A percentile compares a stretch with the other conserved stretches of the same genome.
These are phyloP conservation scores for Acholoe squamosa DNA, from an alignment of 2,888 invertebrate species.

Conservation along the genomic window DNA sequence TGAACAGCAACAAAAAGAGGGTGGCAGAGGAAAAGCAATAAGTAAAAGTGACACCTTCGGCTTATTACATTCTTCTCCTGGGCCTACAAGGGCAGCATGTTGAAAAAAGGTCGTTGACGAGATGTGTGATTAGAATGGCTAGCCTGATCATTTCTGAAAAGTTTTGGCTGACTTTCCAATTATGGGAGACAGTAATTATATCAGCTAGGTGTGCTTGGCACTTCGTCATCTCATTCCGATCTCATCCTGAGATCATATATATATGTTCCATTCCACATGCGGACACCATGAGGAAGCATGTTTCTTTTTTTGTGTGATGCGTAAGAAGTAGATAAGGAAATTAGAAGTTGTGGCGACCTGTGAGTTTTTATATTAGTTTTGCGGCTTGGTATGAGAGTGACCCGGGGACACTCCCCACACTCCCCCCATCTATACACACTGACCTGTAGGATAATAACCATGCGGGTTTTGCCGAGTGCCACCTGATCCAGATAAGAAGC, in stretches of 20 bases:
- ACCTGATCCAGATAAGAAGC: conserved; percentile 50
- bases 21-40: not conserved
- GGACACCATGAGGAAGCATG: too few relatives aligned
- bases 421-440: not conserved
- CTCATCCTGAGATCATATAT: too few relatives aligned
- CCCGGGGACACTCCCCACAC: too few relatives aligned
- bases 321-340: not conserved
- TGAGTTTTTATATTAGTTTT: conserved; percentile 41
- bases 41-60: not conserved
- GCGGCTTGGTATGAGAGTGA: conserved; percentile 25
- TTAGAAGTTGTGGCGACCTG: not conserved
- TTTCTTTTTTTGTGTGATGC: not conserved
- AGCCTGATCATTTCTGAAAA: not conserved
- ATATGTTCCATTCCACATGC: too few relatives aligned
- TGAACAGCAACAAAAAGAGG: not conserved
- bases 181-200: not conserved
- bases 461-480: not conserved
- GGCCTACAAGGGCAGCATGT: not conserved
- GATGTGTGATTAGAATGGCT: not conserved
- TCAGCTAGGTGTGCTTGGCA: not conserved
- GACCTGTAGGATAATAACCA: conserved; percentile 37
- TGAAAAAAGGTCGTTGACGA: not conserved
- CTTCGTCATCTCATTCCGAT: not conserved
- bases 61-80: not conserved
- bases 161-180: not conserved